Conservation (phyloP, 2,797 vertebrate species). For the Peromyscus attwateri region DNA sequence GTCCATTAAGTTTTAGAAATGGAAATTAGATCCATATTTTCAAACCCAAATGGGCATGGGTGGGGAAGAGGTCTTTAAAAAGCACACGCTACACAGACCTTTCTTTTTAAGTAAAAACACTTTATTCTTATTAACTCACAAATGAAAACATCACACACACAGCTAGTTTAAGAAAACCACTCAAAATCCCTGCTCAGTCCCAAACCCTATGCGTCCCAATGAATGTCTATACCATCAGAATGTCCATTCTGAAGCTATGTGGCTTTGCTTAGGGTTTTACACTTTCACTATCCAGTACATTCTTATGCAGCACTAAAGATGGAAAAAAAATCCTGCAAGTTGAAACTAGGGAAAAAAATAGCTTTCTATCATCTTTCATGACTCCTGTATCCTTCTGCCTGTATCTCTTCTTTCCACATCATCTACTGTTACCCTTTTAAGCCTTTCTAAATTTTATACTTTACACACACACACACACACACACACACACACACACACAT, state of each 20-base stretch:
- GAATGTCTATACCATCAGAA: not conserved
- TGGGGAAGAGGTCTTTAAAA: not conserved
- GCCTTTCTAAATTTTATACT: not conserved
- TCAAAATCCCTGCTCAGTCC: not conserved
- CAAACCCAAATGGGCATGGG: conserved; percentile 19
- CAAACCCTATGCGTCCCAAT: not conserved
- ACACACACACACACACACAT: not conserved
- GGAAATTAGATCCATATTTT: conserved; percentile 69
- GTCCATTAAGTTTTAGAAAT: conserved; percentile 6
- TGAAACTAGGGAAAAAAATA: not conserved
- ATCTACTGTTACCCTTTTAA: not conserved
- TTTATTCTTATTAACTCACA: not conserved
- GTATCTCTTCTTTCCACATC: not conserved
- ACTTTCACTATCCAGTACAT: not conserved
- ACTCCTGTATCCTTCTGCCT: too few species aligned
- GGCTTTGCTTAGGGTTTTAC: not conserved
- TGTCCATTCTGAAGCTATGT: not conserved
- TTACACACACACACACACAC: too few species aligned
- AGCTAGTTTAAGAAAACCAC: not conserved
- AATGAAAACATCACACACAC: not conserved
- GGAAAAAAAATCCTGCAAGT: not conserved
- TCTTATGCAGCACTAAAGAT: not conserved
- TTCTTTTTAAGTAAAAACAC: not conserved
- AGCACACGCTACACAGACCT: not conserved
- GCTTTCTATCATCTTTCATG: not conserved